Base-by-base conservation (phyloP, 2,797 vertebrate species). In the Chanos chanos region DNA sequence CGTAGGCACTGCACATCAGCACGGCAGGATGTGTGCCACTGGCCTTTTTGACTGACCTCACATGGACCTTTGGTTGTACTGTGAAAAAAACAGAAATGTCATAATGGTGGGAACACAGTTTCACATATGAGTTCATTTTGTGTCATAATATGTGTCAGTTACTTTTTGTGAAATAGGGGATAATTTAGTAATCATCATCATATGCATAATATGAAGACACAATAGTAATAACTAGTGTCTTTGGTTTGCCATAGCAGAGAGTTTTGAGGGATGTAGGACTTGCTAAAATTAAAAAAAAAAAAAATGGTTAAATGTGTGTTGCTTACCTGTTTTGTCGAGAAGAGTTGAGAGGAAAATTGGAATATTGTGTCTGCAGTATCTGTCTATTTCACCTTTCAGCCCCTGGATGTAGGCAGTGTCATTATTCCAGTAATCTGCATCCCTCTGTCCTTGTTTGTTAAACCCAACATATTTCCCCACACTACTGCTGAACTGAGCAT, bases 401-500 rank as follows among this genome's bases (percentile, higher is more conserved):
- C 4, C 0, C 31, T 47, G 10, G 36, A 64, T 4, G 0, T 0
- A 0, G n/a, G 0, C 5, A 1, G 19, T 0, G 21, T 45, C 0
- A 0, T 39, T 67, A 36, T 63, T 72, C 6, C 1, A 30, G 4
- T 0, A 0, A 0, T 49, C 1, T 27, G 69, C 64, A 7, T 5
- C 63, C 0, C 15, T 0, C 4, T 72, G 51, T 41, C 70, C 70
- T 7, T 0, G 1, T 4, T 64, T 8, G 7, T 67, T 81, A 54
- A 61, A 76, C 31, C 75, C 74, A 0, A 2, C 57, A 36, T 0
- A 74, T 3, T 68, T 30, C 36, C 71, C 75, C 25, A 50, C 4
- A 19, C 77, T 77, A 80, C 78, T 81, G 77, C 78, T 85, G 55
- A 66, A 84, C 27, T 77, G 44, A 0, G 0, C 0, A 1, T 3